These are phyloP conservation scores for Fragum sueziense DNA, from an alignment of 2,888 invertebrate species.

Conservation along the genomic window DNA sequence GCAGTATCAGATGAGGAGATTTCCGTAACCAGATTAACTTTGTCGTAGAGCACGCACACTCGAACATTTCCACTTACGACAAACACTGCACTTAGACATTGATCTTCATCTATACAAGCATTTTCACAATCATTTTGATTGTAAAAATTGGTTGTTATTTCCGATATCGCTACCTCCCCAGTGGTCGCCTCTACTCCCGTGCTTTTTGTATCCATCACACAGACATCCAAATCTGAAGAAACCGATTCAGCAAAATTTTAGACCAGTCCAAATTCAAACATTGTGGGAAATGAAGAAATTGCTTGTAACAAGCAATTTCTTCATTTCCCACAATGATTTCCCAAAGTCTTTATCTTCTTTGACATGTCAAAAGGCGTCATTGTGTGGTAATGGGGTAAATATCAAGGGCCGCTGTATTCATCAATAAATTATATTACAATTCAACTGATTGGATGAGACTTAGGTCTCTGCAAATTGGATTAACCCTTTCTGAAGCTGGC, in stretches of 20 bases:
- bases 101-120: background rate
- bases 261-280: no score
- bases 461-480: no score
- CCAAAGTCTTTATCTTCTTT: no score
- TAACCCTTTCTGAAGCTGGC: no score
- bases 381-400: no score
- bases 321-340: background rate
- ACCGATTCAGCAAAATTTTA: no score
- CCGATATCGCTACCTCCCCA: background rate
- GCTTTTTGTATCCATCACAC: background rate
- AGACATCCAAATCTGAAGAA: constrained; percentile 9
- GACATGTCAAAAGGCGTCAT: no score
- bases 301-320: background rate
- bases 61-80: no score
- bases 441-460: no score
- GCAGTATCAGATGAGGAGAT: background rate
- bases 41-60: background rate
- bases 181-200: background rate
- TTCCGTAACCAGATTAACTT: background rate
- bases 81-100: background rate
- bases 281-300: no score
- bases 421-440: no score
- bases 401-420: no score
- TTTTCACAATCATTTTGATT: background rate
- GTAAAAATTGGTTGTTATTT: background rate